Conservation (phyloP, 2,113 vertebrate species). For the Ciconia maguari region DNA sequence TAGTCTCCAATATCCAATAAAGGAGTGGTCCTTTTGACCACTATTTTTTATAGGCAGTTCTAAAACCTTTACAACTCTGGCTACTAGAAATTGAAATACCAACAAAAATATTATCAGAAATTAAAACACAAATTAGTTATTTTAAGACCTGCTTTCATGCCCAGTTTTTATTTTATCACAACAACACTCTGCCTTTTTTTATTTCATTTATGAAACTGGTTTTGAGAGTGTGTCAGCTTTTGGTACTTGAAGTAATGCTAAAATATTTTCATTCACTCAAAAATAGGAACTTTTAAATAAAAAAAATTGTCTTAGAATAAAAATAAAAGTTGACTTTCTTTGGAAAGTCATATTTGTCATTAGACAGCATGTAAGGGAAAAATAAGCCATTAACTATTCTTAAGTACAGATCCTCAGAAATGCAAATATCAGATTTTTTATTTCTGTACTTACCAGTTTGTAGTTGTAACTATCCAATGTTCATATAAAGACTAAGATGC, state of each 20-base stretch:
- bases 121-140: neutral
- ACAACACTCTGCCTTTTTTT: neutral
- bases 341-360: neutral
- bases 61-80: neutral
- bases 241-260: neutral
- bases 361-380: neutral
- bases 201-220: neutral
- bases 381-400: neutral
- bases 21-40: neutral
- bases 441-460: neutral
- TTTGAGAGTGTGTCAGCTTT: neutral
- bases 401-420: neutral
- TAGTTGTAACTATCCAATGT: neutral
- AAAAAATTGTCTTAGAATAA: neutral
- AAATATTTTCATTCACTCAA: neutral
- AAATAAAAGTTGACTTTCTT: neutral
- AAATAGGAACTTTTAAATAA: neutral
- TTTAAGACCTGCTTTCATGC: neutral
- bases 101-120: conserved; percentile 6
- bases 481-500: neutral
- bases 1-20: neutral
- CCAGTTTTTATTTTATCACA: neutral
- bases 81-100: neutral
- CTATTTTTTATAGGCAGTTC: neutral
- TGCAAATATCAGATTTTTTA: neutral